A percentile compares a stretch with the other conserved stretches of the same genome.
Evolutionary conservation across 2,888 invertebrate genomes (phyloP).

Genomic region (Choreutis nemorana): DNA sequence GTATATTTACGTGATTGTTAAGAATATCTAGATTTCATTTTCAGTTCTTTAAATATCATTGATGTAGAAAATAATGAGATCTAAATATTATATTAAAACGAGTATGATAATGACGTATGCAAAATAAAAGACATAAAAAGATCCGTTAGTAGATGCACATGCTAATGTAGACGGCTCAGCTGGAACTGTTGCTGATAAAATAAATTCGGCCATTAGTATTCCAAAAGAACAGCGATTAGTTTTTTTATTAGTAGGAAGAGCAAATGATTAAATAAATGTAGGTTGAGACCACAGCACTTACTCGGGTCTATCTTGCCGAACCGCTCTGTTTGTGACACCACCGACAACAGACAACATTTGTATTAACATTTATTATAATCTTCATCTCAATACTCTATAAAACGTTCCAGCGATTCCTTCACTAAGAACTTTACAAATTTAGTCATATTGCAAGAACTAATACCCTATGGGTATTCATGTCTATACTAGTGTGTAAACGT

Average conservation of each 20-base stretch:
- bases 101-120: no score
- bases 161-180: conserved; percentile 37
- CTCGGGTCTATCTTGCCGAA: conserved; percentile 57
- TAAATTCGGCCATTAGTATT: conserved; percentile 44
- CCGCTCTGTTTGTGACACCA: conserved; percentile 64
- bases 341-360: conserved; percentile 64
- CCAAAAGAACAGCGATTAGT: conserved; percentile 56
- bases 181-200: conserved; percentile 37
- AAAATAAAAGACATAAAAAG: no score
- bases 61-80: conserved; percentile 12
- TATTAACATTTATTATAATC: conserved; percentile 27
- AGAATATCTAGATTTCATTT: no score
- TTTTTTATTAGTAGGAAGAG: conserved; percentile 49
- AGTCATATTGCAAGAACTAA: no score
- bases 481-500: no score
- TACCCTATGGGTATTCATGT: no score
- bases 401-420: conserved; percentile 19
- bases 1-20: no score
- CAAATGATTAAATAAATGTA: conserved; percentile 50
- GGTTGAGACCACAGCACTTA: conserved; percentile 67
- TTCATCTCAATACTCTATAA: conserved; percentile 7
- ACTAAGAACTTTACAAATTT: no score
- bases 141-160: conserved; percentile 44
- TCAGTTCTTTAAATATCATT: no score
- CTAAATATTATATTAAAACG: no score